These are phyloP conservation scores for Notarius quadriscutis DNA, from an alignment of 2,113 vertebrate genomes.

Conservation along the genomic window DNA sequence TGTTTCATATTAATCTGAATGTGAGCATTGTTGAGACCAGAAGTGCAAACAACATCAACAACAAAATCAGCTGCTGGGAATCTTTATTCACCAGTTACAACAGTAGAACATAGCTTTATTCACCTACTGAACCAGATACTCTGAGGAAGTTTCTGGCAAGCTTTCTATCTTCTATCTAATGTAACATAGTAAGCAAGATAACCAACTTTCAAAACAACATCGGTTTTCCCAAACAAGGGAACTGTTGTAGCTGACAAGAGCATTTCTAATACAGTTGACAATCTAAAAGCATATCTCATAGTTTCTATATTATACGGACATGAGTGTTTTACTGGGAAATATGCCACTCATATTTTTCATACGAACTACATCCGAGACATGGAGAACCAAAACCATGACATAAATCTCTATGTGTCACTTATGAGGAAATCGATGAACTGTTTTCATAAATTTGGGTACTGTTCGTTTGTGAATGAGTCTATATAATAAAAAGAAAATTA, in stretches of 20 bases:
- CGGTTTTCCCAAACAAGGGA: neutral
- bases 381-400: too few relatives aligned
- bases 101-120: neutral
- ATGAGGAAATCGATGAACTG: too few relatives aligned
- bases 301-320: neutral
- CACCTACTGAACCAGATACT: neutral
- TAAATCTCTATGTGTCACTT: too few relatives aligned
- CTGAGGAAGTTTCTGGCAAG: neutral
- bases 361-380: too few relatives aligned
- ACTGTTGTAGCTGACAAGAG: neutral
- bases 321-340: too few relatives aligned
- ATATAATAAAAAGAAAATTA: too few relatives aligned
- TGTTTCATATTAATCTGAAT: neutral
- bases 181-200: neutral
- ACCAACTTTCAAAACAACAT: neutral
- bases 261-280: too few relatives aligned
- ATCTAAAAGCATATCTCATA: neutral
- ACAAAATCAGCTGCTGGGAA: neutral
- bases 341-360: too few relatives aligned
- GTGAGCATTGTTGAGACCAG: neutral
- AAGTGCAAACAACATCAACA: neutral
- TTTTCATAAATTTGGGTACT: too few relatives aligned
- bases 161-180: neutral
- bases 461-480: too few relatives aligned
- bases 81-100: neutral